Evolutionary conservation across 2,113 vertebrate species (phyloP).

Genomic region (Agelaius tricolor): DNA sequence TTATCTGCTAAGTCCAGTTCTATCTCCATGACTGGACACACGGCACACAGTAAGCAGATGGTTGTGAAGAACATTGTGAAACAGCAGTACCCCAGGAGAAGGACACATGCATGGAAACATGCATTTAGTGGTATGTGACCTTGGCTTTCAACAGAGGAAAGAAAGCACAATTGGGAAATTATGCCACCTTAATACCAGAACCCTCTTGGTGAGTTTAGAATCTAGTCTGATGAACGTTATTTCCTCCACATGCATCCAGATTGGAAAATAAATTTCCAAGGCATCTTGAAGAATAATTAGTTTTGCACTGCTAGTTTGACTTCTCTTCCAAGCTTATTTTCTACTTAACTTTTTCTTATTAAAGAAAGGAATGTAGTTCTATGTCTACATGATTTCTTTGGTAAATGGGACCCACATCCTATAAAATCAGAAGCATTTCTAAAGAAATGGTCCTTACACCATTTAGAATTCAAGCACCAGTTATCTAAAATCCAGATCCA

Average conservation of each 20-base stretch:
- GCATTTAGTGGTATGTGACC: background rate
- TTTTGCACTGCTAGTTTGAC: background rate
- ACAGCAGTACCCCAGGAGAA: background rate
- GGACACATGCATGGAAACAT: background rate
- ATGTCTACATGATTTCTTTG: slow-evolving; percentile 16
- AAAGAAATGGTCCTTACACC: slow-evolving; percentile 7
- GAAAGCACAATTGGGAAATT: background rate
- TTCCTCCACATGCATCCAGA: background rate
- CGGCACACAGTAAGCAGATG: background rate
- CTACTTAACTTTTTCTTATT: background rate
- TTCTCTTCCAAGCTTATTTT: background rate
- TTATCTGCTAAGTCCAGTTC: background rate
- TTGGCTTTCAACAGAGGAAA: background rate
- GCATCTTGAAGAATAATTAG: background rate
- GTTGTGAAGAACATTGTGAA: accelerated
- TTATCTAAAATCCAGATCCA: slow-evolving; percentile 39
- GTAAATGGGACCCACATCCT: slow-evolving; percentile 43
- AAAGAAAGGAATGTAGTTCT: slow-evolving; percentile 28
- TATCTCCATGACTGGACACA: background rate
- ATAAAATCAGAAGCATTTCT: background rate
- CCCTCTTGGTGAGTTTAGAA: background rate
- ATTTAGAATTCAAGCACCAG: slow-evolving; percentile 14
- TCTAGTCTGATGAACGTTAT: background rate
- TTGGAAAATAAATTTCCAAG: background rate
- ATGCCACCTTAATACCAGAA: background rate